Base-by-base conservation (phyloP, 1,140 invertebrate species). In the Penaeus indicus region DNA sequence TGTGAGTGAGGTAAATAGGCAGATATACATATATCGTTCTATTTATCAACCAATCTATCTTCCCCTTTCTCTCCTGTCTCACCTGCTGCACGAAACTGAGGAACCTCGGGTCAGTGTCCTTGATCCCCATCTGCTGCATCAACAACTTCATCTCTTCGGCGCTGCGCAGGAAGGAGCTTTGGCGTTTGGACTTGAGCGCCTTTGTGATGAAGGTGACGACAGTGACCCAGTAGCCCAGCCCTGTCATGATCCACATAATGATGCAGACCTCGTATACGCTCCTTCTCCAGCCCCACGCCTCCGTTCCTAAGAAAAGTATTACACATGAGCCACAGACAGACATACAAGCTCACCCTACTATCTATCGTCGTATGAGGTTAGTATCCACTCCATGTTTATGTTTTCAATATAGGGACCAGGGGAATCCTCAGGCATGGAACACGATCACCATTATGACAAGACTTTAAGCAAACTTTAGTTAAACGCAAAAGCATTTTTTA, bases 171-270 rank as follows among this genome's bases (percentile, higher is more conserved):
- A 88, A 62, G 64, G 86, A 90, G 2, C 61, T 81, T 25, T 84
- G 88, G 32, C 75, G 79, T 60, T 90, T 91, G 62, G 92, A 92
- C 85, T 86, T 90, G 93, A 96, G 94, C 19, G 94, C 95, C 89
- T 94, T 93, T 1, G 96, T 95, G 86, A 98, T 97, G 92, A 97
- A 97, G 38, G 96, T 96, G 90, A 98, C 95, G 69, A 98, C 96
- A 97, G 98, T 98, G 22, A 97, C 95, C 75, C 98, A 94, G 92
- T 98, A 98, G 0, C 97, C 97, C 85, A 98, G 93, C 1, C 97
- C 97, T 91, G 97, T 97, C 75, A 97, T 97, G 63, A 98, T 97
- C 97, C 97, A 98, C 18, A 93, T 67, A n/a, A 96, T 94, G 0
- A 97, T 93, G 86, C 96, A 95, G 75, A 95, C 94, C 92, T 97